Conservation (phyloP, 2,113 vertebrate genomes). For the Microcebus ravelobensis region DNA sequence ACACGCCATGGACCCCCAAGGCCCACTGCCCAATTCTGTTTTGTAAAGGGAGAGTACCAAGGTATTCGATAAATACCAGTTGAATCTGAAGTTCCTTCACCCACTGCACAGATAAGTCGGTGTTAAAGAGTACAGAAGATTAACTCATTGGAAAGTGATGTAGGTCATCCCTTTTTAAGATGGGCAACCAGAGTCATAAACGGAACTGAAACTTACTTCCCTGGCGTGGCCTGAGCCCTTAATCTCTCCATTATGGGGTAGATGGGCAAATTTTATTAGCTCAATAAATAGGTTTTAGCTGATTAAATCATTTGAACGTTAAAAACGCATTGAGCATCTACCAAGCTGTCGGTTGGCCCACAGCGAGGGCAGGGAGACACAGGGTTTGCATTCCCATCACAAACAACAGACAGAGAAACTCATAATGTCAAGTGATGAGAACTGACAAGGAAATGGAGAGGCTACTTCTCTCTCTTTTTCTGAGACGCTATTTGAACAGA, state of each 20-base stretch:
- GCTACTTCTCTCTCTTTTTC: neutral
- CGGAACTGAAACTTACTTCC: neutral
- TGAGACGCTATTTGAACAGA: neutral
- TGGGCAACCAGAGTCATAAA: neutral
- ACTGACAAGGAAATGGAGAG: neutral
- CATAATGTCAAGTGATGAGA: rapidly evolving
- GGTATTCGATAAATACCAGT: neutral
- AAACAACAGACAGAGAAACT: neutral
- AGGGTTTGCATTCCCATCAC: neutral
- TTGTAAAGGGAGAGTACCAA: neutral
- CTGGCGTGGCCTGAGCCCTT: neutral
- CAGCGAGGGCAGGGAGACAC: rapidly evolving
- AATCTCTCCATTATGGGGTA: neutral
- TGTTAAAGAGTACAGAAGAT: neutral
- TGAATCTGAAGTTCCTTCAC: neutral
- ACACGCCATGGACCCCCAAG: neutral
- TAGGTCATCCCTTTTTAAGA: neutral
- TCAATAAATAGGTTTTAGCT: neutral
- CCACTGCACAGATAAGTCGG: neutral
- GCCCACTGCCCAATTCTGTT: neutral
- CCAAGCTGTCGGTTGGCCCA: neutral
- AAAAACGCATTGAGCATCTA: neutral
- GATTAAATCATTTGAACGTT: neutral
- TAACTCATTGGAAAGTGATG: neutral
- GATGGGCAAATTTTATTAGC: neutral